Evolutionary conservation across 2,113 vertebrate species (phyloP).

Genomic region (Stomatorhinus ivindoensis): DNA sequence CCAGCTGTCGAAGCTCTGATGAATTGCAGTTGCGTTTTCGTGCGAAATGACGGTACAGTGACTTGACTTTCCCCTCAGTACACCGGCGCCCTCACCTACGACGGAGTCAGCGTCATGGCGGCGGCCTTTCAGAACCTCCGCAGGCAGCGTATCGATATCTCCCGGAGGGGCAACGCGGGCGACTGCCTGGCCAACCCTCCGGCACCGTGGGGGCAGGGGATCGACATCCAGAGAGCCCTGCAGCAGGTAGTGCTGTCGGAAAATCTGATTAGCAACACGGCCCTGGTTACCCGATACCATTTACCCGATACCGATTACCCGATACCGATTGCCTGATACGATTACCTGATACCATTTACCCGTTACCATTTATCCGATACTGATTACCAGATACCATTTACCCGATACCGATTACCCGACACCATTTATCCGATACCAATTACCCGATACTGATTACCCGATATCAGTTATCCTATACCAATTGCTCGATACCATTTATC

Average conservation of each 20-base stretch:
- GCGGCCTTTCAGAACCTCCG: slow-evolving; percentile 90
- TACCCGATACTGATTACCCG: too few relatives aligned
- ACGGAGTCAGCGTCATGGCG: slow-evolving; percentile 85
- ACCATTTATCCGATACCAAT: too few relatives aligned
- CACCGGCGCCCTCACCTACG: slow-evolving; percentile 90
- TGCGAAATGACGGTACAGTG: not conserved
- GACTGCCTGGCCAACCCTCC: slow-evolving; percentile 95
- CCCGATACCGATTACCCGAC: too few relatives aligned
- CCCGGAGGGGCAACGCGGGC: slow-evolving; percentile 86
- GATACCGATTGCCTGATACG: not conserved
- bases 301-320: not conserved
- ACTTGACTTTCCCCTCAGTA: slow-evolving; percentile 59
- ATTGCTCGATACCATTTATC: too few relatives aligned
- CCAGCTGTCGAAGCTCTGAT: not conserved
- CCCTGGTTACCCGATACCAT: not conserved
- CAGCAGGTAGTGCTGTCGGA: slow-evolving; percentile 69
- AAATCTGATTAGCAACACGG: not conserved
- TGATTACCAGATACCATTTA: not conserved
- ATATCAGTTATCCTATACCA: not conserved
- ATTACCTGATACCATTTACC: not conserved
- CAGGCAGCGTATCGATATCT: slow-evolving; percentile 88
- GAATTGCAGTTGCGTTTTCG: not conserved
- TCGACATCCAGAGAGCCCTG: slow-evolving; percentile 94
- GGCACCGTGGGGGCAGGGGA: slow-evolving; percentile 94
- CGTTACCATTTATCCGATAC: not conserved